phyloP scores from a whole-genome alignment of 92 coral and sea anemone species.

The Zoanthus sociatus region DNA sequence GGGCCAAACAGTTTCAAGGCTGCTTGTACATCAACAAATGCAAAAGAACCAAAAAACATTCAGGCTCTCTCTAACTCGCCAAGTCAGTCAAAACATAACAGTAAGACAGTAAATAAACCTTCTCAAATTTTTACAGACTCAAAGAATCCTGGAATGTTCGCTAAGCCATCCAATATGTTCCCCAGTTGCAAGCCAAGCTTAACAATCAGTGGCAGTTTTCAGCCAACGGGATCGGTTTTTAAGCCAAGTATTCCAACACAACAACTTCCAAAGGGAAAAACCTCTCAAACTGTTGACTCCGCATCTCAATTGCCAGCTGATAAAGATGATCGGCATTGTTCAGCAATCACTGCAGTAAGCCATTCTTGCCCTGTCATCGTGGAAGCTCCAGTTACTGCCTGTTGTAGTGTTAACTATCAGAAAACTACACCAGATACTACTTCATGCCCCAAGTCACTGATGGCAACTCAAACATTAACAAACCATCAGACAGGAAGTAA shows the following conservation, averaged over 20 bases:
- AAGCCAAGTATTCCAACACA: constrained; percentile 72
- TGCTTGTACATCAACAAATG: constrained; percentile 17
- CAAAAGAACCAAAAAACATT: background rate
- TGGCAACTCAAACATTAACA: background rate
- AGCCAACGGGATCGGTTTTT: constrained; percentile 87
- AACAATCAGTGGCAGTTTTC: constrained; percentile 83
- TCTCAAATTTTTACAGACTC: constrained; percentile 1
- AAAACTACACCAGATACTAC: background rate
- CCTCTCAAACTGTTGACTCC: background rate
- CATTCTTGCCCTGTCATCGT: background rate
- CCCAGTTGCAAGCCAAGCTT: constrained; percentile 68
- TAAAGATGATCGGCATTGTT: background rate
- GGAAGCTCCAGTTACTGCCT: background rate
- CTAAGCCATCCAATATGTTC: constrained; percentile 31
- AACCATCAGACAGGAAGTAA: constrained; percentile 7
- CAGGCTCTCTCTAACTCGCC: constrained; percentile 3
- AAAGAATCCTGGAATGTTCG: constrained; percentile 13
- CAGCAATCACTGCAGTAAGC: background rate
- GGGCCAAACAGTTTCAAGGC: background rate
- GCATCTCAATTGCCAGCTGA: background rate
- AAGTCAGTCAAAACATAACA: constrained; percentile 26
- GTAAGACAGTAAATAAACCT: constrained; percentile 6
- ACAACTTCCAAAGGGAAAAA: constrained; percentile 31
- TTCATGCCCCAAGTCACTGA: background rate
- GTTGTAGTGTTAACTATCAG: background rate